Evolutionary conservation across 2,888 invertebrate species (phyloP).

Genomic region (Drosophila sordidula): DNA sequence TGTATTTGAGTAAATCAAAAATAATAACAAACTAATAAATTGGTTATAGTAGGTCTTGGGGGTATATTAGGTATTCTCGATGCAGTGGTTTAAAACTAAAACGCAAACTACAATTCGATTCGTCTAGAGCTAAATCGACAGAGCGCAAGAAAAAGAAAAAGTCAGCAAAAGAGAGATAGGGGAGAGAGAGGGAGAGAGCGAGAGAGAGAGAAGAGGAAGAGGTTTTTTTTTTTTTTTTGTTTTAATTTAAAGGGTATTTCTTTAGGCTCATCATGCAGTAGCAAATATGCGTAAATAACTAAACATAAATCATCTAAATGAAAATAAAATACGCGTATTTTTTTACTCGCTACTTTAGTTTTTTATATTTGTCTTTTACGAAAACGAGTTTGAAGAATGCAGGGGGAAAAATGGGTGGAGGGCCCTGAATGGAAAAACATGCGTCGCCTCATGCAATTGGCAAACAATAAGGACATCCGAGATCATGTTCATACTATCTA

Average conservation of each 20-base stretch:
- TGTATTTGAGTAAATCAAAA: constrained; percentile 1
- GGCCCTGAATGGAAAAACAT: constrained; percentile 25
- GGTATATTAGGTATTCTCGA: not conserved
- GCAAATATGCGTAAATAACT: not conserved
- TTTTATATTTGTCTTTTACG: too few relatives aligned
- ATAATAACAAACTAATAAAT: not conserved
- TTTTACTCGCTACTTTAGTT: not conserved
- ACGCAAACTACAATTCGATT: constrained; percentile 28
- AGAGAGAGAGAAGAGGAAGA: not conserved
- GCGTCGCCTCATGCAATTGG: constrained; percentile 45
- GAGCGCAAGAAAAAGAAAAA: constrained; percentile 6
- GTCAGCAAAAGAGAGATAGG: not conserved
- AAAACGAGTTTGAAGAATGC: not conserved
- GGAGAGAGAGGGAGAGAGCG: too few relatives aligned
- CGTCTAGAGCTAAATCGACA: constrained; percentile 15
- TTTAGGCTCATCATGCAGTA: constrained; percentile 19
- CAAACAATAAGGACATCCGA: constrained; percentile 49
- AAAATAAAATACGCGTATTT: not conserved
- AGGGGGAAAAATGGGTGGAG: not conserved
- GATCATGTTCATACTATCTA: constrained; percentile 33
- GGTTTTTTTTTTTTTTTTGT: not conserved
- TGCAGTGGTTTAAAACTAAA: constrained; percentile 11
- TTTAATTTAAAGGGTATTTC: not conserved
- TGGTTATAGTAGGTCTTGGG: not conserved
- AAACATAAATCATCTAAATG: constrained; percentile 9